phyloP scores from a whole-genome alignment of 2,888 invertebrate genomes.

The Clivina fossor region DNA sequence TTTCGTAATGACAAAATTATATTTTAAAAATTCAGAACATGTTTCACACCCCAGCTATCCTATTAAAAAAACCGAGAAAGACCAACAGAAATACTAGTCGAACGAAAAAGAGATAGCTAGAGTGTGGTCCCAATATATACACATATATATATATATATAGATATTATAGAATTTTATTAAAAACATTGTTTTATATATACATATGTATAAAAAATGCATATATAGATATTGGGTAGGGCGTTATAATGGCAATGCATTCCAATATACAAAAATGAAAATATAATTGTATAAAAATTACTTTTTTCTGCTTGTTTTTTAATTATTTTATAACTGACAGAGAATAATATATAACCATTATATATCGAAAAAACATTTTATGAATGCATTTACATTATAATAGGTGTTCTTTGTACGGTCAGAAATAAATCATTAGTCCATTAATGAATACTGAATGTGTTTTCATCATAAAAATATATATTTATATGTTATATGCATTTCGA shows the following conservation, averaged over 20 bases:
- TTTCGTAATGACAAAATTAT: conserved; percentile 26
- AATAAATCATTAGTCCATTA: conserved; percentile 35
- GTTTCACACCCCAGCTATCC: too few relatives aligned
- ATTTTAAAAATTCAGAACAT: conserved; percentile 25
- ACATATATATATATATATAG: conserved; percentile 3
- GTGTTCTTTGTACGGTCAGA: conserved; percentile 35
- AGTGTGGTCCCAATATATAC: not conserved
- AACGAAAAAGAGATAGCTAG: conserved; percentile 5
- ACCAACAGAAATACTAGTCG: too few relatives aligned
- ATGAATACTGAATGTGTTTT: conserved; percentile 34
- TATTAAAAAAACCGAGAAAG: too few relatives aligned
- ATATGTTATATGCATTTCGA: too few relatives aligned
- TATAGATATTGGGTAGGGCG: too few relatives aligned
- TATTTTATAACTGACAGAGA: conserved; percentile 35
- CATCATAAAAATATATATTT: conserved; percentile 34
- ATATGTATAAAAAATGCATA: conserved; percentile 30
- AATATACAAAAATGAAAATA: conserved; percentile 33
- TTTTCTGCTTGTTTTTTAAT: conserved; percentile 30
- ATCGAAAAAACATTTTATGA: conserved; percentile 33
- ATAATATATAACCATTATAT: conserved; percentile 33
- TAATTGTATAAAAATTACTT: conserved; percentile 34
- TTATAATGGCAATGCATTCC: conserved; percentile 29
- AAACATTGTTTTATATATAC: conserved; percentile 15
- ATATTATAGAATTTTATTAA: conserved; percentile 27
- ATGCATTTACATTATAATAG: conserved; percentile 35